Base-by-base conservation (phyloP, 2,113 vertebrate species). In the Neomonachus schauinslandi region DNA sequence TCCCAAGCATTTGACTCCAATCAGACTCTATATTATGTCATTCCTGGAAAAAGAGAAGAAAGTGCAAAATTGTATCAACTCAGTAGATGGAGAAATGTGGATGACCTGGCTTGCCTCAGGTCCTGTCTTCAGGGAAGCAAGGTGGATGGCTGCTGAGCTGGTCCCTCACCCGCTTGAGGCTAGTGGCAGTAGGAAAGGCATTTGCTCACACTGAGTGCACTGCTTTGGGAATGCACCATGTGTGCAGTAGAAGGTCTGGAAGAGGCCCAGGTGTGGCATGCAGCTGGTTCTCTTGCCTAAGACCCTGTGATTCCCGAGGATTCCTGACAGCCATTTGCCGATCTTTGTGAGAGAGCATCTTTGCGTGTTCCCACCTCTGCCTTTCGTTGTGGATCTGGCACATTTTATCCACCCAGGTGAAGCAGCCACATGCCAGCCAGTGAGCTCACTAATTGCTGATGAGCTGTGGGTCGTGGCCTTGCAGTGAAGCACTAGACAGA, bases 1-100 rank as follows among this genome's bases (percentile, higher is more conserved):
- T 81, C 51, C 49, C 2, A 7, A 33, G 26, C 8, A 0, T 33
- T 1, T 1, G 24, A 7, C 5, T 53, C 57, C 0, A 0, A 0
- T 46, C 13, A 36, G 76, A 31, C 13, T 11, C 55, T 12, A 0
- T 31, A 36, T 18, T 36, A 2, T 19, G 55, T 51, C 61, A 14
- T 53, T 82, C 24, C 63, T 51, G 57, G 96, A 76, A 81, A 69
- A 51, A 72, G 26, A 84, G 33, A 33, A 39, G 36, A 7, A 36
- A 4, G 51, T 2, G 7, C 86, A 15, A 8, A 15, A 18, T 14
- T 16, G 69, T 7, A 2, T 24, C 3, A 1, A 36, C 3, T 63
- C 24, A 1, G 39, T 2, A 39, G 72, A 19, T 4, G 55, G 82
- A 24, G 51, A 24, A 5, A 33, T 1, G 5, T 2, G 49, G 39